Evolutionary conservation across 2,797 vertebrate genomes (phyloP), one percentile per base, ranked within the genome.

Genomic region (Acanthurus tractus): DNA sequence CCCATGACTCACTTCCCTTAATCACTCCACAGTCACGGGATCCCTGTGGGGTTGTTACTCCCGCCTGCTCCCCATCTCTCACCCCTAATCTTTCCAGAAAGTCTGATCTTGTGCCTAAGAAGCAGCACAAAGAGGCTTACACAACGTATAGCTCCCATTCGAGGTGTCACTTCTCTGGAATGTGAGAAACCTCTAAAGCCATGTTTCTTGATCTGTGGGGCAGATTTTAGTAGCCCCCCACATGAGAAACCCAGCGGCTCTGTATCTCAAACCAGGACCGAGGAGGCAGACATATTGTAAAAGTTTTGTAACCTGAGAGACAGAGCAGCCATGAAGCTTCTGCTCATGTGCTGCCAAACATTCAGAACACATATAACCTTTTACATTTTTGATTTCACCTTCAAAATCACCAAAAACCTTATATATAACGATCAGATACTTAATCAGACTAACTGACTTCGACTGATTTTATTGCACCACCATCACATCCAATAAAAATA

Each of bases 21-120:
- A 91, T 91, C 91, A 94, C 84, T 76, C 79, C 76, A 46, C 17
- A 81, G 92, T 95, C 95, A 95, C 83, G 85, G 80, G 94, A 90
- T 88, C 64, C 48, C 78, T 67, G 76, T 65, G 79, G 76, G 83
- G 64, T 73, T 57, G 74, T 59, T 55, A 44, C 74, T 36, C 57
- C 17, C 10, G 23, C 42, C 2, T 17, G 11, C 52, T 42, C n/a
- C 42, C 76, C 65, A 66, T 57, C 17, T 25, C 64, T 83, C 49
- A 71, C 79, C 74, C 79, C 18, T 93, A 94, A 94, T 94, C 93
- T 84, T 70, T 71, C 70, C 66, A 89, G 67, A 88, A 93, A 91
- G 82, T 85, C 86, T 82, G 82, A 83, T 93, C 92, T 92, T 88
- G 88, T 91, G 89, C 75, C 76, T 88, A 71, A 92, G 82, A 84